Evolutionary conservation across 2,888 invertebrate genomes (phyloP), one percentile per base, ranked within the genome.

Genomic region (Drosophila crucigera): DNA sequence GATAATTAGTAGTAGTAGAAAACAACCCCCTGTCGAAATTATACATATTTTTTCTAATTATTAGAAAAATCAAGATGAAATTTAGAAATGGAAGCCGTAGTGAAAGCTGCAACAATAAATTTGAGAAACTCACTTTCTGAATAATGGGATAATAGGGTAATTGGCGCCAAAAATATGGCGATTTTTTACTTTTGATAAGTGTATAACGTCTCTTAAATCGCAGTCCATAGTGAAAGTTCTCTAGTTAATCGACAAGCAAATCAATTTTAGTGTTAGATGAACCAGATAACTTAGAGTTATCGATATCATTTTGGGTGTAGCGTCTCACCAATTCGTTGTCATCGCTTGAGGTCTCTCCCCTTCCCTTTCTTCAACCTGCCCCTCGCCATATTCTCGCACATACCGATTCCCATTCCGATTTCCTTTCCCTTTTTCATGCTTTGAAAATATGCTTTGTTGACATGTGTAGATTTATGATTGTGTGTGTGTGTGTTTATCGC

Each of bases 401-500:
- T 47, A 30, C 25, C 33, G 31, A 50, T 59, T 58, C 22, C 41
- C 72, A 4, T 39, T 43, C 25, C 25, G 28, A 47, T 33, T 61
- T 10, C 41, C 72, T 37, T 70, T 70, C 61, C 61, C 59, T 58
- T 81, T 81, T 77, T 49, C 47, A 77, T 78, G 78, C 78, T 63
- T 59, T 47, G 47, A 39, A 78, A 77, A 78, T 81, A 78, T 81
- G 78, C 73, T 81, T 63, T 66, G 82, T 66, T 74, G 79, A 70
- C 79, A 78, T 74, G 68, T 81, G 59, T 73, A 71, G 9, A 47
- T 77, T 68, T 61, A 39, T 76, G 63, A 68, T 31, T 68, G 41
- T 68, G 49, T 71, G 68, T 64, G 72, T 71, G 68, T 70, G 65
- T 70, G 68, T 66, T 83, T 83, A 70, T 82, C 80, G 72, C 83